A percentile compares a stretch with the other conserved stretches of the same genome.
These are phyloP conservation scores for Solenodon paradoxus DNA, from an alignment of 2,113 vertebrate genomes.

Conservation along the genomic window DNA sequence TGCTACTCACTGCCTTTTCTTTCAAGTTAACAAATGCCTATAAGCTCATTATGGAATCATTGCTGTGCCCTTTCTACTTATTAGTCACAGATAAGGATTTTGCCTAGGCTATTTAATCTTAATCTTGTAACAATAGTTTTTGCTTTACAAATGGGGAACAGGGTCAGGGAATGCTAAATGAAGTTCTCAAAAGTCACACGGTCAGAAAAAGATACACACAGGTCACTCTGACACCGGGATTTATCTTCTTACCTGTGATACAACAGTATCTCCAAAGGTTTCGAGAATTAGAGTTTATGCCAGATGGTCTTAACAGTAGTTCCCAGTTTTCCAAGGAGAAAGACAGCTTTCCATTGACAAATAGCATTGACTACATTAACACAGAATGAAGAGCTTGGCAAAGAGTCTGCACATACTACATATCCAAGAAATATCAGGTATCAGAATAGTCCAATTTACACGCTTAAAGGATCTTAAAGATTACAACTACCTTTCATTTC, in stretches of 20 bases:
- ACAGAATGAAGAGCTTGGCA: background rate
- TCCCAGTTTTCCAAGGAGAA: background rate
- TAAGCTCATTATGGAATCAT: background rate
- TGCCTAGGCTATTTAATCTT: background rate
- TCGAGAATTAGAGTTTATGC: background rate
- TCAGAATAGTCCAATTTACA: background rate
- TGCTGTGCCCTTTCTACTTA: background rate
- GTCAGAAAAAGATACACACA: background rate
- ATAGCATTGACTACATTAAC: background rate
- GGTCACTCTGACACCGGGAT: background rate
- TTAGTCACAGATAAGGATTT: background rate
- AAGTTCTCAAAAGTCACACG: background rate
- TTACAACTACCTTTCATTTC: background rate
- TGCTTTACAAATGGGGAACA: background rate
- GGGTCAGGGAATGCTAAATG: background rate
- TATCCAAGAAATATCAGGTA: background rate
- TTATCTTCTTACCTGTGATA: background rate
- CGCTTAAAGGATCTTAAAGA: background rate
- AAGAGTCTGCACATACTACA: background rate
- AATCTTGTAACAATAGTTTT: background rate
- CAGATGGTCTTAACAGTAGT: background rate
- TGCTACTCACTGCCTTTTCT: background rate
- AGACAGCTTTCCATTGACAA: background rate
- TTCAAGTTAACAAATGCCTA: background rate
- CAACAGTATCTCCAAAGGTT: background rate